phyloP scores from a whole-genome alignment of 2,888 invertebrate species.

The Ptychoptera contaminata region DNA sequence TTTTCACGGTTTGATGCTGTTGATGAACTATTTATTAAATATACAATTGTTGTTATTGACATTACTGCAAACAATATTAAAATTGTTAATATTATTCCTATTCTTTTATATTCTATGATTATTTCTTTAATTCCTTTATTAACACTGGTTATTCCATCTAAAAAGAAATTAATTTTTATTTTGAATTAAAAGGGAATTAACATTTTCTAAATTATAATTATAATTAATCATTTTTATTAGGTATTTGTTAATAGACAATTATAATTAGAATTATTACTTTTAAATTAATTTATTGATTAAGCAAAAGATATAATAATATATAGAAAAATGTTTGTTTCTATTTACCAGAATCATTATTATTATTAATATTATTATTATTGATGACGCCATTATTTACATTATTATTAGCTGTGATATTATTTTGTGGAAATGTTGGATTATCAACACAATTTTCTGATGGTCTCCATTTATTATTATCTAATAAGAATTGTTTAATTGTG shows the following conservation, averaged over 20 bases:
- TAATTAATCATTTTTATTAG: too few relatives aligned
- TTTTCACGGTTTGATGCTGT: background rate
- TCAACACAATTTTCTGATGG: constrained; percentile 16
- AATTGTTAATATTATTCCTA: background rate
- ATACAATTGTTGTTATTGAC: background rate
- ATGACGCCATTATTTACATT: too few relatives aligned
- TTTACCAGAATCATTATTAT: constrained; percentile 1
- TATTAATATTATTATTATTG: too few relatives aligned
- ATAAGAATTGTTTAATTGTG: constrained; percentile 56
- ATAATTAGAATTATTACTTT: background rate
- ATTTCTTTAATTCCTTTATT: too few relatives aligned
- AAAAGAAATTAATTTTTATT: too few relatives aligned
- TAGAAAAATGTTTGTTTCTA: background rate
- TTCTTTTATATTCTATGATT: too few relatives aligned
- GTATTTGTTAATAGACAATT: too few relatives aligned
- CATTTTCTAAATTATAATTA: too few relatives aligned
- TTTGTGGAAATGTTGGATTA: constrained; percentile 17
- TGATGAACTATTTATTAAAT: background rate
- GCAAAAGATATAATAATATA: background rate
- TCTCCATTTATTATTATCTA: constrained; percentile 24
- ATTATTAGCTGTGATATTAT: background rate
- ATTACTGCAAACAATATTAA: background rate
- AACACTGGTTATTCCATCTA: too few relatives aligned
- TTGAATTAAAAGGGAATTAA: too few relatives aligned
- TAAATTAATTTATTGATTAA: background rate